Percentiles rank a stretch among this genome's conserved stretches.
Conservation (phyloP, 1,140 invertebrate species). For the Paraescarpia echinospica region DNA sequence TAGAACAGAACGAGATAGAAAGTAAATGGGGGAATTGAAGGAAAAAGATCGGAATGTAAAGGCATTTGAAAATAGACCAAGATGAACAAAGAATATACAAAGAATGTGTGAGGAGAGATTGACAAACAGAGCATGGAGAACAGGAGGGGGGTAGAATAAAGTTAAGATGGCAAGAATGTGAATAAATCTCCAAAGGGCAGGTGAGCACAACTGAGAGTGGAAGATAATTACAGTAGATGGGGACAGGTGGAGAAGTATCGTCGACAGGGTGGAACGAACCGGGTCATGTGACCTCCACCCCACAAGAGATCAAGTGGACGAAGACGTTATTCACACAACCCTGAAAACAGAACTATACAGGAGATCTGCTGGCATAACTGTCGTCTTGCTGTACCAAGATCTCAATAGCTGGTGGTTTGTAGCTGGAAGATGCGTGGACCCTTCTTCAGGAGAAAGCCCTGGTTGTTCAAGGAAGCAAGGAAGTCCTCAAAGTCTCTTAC, state of each 20-base stretch:
- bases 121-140: too few relatives aligned
- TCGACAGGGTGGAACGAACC: too few relatives aligned
- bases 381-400: background rate
- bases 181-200: too few relatives aligned
- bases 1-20: too few relatives aligned
- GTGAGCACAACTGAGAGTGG: too few relatives aligned
- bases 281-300: too few relatives aligned
- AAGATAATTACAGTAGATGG: too few relatives aligned
- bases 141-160: too few relatives aligned
- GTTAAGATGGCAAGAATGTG: too few relatives aligned
- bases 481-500: conserved; percentile 67
- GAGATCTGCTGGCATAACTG: background rate
- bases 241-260: too few relatives aligned
- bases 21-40: background rate
- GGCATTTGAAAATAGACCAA: background rate
- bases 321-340: background rate
- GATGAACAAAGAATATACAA: background rate
- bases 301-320: too few relatives aligned
- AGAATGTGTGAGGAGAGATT: too few relatives aligned
- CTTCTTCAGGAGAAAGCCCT: conserved; percentile 83
- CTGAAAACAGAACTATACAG: background rate
- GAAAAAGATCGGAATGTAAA: background rate
- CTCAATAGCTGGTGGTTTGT: conserved; percentile 49
- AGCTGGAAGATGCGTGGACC: conserved; percentile 77
- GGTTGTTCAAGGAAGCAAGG: conserved; percentile 76